A percentile compares a stretch with the other conserved stretches of the same genome.
These are phyloP conservation scores for Psettodes erumei DNA, from an alignment of 2,113 vertebrate genomes.

Conservation along the genomic window DNA sequence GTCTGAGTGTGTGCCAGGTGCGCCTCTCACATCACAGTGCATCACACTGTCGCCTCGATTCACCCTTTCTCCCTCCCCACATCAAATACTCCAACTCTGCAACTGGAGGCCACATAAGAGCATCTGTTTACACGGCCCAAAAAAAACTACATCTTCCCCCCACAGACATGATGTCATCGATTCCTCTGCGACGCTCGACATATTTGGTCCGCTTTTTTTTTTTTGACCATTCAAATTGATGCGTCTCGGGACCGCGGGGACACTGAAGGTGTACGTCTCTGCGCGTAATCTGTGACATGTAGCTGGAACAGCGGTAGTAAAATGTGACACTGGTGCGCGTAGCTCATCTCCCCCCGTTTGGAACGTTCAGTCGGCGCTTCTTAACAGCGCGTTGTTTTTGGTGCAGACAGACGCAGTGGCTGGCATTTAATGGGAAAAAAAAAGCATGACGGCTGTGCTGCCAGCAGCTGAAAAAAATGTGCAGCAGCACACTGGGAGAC, in stretches of 20 bases:
- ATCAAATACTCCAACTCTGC: slow-evolving; percentile 65
- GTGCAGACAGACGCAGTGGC: slow-evolving; percentile 81
- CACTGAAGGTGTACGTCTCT: slow-evolving; percentile 32
- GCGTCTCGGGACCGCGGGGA: slow-evolving; percentile 7
- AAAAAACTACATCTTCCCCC: slow-evolving; percentile 60
- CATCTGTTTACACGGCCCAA: slow-evolving; percentile 75
- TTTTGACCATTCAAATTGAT: slow-evolving; percentile 20
- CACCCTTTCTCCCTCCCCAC: slow-evolving; percentile 54
- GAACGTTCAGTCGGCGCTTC: slow-evolving; percentile 33
- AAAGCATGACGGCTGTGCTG: slow-evolving; percentile 64
- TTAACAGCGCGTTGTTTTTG: slow-evolving; percentile 66
- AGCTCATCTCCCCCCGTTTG: slow-evolving; percentile 18
- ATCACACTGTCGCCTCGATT: slow-evolving; percentile 59
- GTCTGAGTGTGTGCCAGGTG: slow-evolving; percentile 18
- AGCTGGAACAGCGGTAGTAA: slow-evolving; percentile 48
- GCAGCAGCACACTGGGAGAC: slow-evolving; percentile 36
- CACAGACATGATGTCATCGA: slow-evolving; percentile 84
- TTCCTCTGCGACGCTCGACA: slow-evolving; percentile 67
- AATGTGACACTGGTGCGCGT: slow-evolving; percentile 51
- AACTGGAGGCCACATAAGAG: slow-evolving; percentile 75
- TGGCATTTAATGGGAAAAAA: slow-evolving; percentile 67
- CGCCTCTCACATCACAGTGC: slow-evolving; percentile 53
- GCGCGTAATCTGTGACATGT: slow-evolving; percentile 61
- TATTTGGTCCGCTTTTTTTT: slow-evolving; percentile 17
- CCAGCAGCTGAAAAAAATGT: slow-evolving; percentile 43